A percentile compares a stretch with the other conserved stretches of the same genome.
Evolutionary conservation across 2,888 invertebrate species (phyloP).

Genomic region (Chironomus riparius): DNA sequence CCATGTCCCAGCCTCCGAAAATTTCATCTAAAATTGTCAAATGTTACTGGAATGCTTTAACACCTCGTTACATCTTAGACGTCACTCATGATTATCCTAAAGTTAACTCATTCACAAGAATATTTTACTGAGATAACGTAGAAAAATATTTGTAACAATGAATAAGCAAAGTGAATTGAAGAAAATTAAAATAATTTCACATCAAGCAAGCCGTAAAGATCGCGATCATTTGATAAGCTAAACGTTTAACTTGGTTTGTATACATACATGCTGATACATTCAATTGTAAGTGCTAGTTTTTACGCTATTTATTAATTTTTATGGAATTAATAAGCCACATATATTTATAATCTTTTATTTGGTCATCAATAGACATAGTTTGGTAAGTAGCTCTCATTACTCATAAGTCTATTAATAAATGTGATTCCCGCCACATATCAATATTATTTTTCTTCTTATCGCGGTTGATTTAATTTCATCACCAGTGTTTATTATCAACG

Average conservation of each 20-base stretch:
- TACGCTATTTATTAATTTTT: background rate
- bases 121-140: background rate
- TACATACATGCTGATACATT: too few species aligned
- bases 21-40: too few species aligned
- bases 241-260: background rate
- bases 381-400: background rate
- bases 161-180: background rate
- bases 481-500: background rate
- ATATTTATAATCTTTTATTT: background rate
- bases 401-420: background rate
- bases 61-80: too few species aligned
- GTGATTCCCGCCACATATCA: background rate
- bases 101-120: too few species aligned
- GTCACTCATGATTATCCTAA: too few species aligned
- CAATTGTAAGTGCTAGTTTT: too few species aligned
- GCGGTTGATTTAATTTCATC: conserved; percentile 4
- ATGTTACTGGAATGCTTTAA: too few species aligned
- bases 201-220: conserved; percentile 4
- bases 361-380: conserved; percentile 1
- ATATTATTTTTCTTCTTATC: background rate
- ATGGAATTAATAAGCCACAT: background rate
- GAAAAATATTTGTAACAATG: background rate
- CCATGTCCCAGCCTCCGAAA: too few species aligned
- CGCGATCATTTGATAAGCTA: conserved; percentile 4
- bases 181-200: background rate